Percentiles rank a stretch among this genome's conserved stretches.
Evolutionary conservation across 1,140 invertebrate species (phyloP).

Genomic region (Agrypnia vestita): DNA sequence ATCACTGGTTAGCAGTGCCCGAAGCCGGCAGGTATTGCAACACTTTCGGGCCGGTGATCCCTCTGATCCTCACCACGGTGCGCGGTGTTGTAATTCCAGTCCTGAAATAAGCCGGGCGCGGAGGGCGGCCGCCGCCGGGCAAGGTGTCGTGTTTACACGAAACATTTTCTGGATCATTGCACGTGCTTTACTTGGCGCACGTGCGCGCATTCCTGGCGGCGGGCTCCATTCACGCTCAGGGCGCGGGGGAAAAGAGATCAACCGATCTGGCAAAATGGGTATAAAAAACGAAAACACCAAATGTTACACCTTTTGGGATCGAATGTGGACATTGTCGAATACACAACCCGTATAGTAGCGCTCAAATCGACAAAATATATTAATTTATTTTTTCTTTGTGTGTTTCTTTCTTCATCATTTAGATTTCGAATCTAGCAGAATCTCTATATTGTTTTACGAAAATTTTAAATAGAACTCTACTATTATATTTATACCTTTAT

Average conservation of each 20-base stretch:
- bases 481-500: too few species aligned
- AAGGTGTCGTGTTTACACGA: slow-evolving; percentile 39
- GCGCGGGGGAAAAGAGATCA: neutral
- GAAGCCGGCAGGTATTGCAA: too few species aligned
- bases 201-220: slow-evolving; percentile 8
- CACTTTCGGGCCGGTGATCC: too few species aligned
- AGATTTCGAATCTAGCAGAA: too few species aligned
- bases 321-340: too few species aligned
- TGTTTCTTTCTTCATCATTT: neutral
- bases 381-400: neutral
- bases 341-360: too few species aligned
- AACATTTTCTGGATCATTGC: slow-evolving; percentile 37
- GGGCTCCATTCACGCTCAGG: slow-evolving; percentile 8
- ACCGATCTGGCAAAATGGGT: neutral
- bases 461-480: too few species aligned
- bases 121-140: neutral
- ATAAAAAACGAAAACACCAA: neutral
- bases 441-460: too few species aligned
- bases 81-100: neutral
- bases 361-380: neutral
- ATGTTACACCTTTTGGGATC: too few species aligned
- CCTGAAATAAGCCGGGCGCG: neutral
- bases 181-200: slow-evolving; percentile 3
- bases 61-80: neutral
- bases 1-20: too few species aligned